Conservation (phyloP, 2,797 vertebrate species). For the Ispidina lecontei region DNA sequence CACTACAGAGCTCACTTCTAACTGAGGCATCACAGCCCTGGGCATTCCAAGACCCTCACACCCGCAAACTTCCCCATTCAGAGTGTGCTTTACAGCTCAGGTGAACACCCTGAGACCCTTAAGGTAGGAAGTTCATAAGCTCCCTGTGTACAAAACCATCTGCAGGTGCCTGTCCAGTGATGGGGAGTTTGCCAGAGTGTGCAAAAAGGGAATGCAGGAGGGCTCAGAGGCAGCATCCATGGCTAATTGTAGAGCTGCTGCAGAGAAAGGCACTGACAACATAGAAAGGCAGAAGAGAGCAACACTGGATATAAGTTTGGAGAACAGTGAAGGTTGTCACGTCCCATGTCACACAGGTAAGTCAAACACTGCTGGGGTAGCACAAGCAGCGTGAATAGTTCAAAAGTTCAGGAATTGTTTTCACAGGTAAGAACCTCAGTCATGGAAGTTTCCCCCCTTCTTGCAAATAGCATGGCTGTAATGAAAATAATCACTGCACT, state of each 20-base stretch:
- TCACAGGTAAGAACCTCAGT: background rate
- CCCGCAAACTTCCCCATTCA: background rate
- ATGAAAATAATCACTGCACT: background rate
- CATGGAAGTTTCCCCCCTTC: conserved; percentile 6
- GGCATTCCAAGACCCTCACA: background rate
- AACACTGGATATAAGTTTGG: background rate
- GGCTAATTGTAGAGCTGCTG: background rate
- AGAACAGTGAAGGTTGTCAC: background rate
- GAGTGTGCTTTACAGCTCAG: background rate
- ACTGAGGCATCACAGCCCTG: fast-evolving
- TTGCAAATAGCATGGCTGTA: background rate
- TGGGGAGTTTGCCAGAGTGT: background rate
- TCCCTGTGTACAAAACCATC: background rate
- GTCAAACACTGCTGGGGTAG: background rate
- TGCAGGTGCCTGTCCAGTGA: fast-evolving
- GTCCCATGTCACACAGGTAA: background rate
- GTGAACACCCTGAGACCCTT: fast-evolving
- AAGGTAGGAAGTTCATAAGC: background rate
- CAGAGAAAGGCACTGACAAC: background rate
- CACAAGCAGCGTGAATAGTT: background rate
- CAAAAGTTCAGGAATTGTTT: conserved; percentile 47
- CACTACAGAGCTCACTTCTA: background rate
- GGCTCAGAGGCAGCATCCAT: background rate
- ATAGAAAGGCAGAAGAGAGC: background rate
- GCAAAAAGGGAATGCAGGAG: background rate